Evolutionary conservation across 2,797 vertebrate genomes (phyloP), one percentile per base, ranked within the genome.

Genomic region (Tokudaia tokunoshimensis): DNA sequence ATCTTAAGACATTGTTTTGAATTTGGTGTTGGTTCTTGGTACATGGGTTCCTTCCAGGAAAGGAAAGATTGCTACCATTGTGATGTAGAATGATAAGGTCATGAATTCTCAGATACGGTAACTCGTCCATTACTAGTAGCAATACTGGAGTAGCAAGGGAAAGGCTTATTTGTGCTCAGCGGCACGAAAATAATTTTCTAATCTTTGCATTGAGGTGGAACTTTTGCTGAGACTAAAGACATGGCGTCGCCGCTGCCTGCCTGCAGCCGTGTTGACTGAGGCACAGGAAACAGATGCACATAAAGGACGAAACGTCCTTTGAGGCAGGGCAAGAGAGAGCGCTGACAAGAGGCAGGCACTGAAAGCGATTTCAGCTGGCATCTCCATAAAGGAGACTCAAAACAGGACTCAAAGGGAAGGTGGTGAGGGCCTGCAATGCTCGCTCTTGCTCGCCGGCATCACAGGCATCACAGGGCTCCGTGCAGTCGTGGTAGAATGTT

Each of bases 141-240:
- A 95, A 74, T 74, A 92, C 96, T 95, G 79, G 95, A 72, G 88
- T 22, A 94, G 74, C 29, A 95, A 84, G 97, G 80, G 76, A 95
- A 15, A 97, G 82, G 96, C 72, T 91, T 82, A 97, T 91, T 72
- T 93, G 63, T 94, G 95, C 89, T 98, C 79, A 76, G 44, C 44
- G 83, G 95, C 37, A 6, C 83, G 94, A 95, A 97, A 97, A 96
- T 94, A 86, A 92, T 8, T 59, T 52, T 65, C 72, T 87, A 93
- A 97, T 84, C 63, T 87, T 76, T 55, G 19, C 91, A 94, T 70
- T 63, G 94, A 96, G 81, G 97, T 92, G 70, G 97, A 97, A 70
- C 67, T 97, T n/a, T 85, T 85, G 9, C 61, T 37, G 78, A 81
- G 65, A 74, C 61, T 29, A 63, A 87, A 96, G 94, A 34, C 31